These are phyloP conservation scores for Scaptodrosophila lebanonensis DNA, from an alignment of 1,140 invertebrate genomes.

Conservation along the genomic window DNA sequence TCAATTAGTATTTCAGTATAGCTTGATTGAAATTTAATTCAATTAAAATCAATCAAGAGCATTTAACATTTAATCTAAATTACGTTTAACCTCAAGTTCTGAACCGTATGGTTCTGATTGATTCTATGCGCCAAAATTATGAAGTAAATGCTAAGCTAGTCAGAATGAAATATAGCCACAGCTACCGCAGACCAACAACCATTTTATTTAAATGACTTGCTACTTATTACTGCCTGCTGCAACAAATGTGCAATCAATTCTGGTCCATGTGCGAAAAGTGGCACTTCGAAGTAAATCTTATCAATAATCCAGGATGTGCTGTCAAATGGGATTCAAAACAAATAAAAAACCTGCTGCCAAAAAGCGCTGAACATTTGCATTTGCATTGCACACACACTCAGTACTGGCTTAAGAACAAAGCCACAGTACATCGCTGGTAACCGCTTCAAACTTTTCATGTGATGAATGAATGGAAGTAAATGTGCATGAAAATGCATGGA, in stretches of 20 bases:
- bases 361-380: conserved; percentile 57
- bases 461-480: conserved; percentile 32
- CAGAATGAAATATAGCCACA: too few relatives aligned
- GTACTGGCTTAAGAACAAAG: conserved; percentile 45
- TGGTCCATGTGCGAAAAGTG: conserved; percentile 51
- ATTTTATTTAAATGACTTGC: conserved; percentile 21
- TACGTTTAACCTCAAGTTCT: too few relatives aligned
- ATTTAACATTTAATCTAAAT: too few relatives aligned
- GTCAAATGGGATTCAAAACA: conserved; percentile 39
- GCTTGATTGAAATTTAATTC: too few relatives aligned
- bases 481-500: conserved; percentile 58
- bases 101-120: too few relatives aligned
- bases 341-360: conserved; percentile 7
- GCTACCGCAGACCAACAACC: too few relatives aligned
- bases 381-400: conserved; percentile 44
- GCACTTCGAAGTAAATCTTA: conserved; percentile 62
- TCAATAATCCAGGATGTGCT: conserved; percentile 51
- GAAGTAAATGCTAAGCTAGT: too few relatives aligned
- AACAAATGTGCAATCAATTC: conserved; percentile 45
- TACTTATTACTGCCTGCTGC: not conserved
- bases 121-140: too few relatives aligned
- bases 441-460: conserved; percentile 18
- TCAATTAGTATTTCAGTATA: too few relatives aligned
- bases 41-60: too few relatives aligned
- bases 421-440: conserved; percentile 21